These are phyloP conservation scores for Cisticola juncidis DNA, from an alignment of 2,113 vertebrate genomes.

Conservation along the genomic window DNA sequence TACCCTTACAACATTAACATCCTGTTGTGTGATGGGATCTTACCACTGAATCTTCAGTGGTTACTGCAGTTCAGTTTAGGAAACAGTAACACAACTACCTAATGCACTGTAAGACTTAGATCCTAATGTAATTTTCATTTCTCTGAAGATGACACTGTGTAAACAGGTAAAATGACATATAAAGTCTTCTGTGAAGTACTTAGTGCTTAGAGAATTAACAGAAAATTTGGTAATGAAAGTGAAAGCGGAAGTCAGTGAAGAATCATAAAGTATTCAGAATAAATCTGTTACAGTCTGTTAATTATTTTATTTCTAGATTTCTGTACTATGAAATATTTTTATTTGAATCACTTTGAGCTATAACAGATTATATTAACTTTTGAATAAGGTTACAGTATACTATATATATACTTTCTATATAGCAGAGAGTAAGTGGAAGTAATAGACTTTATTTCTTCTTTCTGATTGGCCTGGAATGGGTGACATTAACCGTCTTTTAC, in stretches of 20 bases:
- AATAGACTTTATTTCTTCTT: background rate
- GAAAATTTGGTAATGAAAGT: background rate
- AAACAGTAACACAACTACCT: background rate
- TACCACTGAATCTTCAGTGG: background rate
- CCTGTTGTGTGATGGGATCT: background rate
- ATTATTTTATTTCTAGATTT: background rate
- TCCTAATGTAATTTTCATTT: background rate
- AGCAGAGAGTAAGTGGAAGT: background rate
- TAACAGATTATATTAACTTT: background rate
- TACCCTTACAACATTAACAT: background rate
- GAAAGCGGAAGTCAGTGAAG: background rate
- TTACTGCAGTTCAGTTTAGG: background rate
- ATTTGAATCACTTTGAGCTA: background rate
- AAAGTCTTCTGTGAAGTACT: background rate
- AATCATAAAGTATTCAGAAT: background rate
- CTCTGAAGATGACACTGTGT: background rate
- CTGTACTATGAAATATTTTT: background rate
- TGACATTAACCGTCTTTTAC: background rate
- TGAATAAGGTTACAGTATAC: background rate
- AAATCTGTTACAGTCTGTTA: background rate
- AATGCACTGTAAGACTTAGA: background rate
- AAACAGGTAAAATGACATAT: background rate
- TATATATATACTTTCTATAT: too few relatives aligned
- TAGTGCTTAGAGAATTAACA: background rate
- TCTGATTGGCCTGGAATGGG: background rate